Conservation (phyloP, 1,140 invertebrate genomes). For the Chrysomallon squamiferum region DNA sequence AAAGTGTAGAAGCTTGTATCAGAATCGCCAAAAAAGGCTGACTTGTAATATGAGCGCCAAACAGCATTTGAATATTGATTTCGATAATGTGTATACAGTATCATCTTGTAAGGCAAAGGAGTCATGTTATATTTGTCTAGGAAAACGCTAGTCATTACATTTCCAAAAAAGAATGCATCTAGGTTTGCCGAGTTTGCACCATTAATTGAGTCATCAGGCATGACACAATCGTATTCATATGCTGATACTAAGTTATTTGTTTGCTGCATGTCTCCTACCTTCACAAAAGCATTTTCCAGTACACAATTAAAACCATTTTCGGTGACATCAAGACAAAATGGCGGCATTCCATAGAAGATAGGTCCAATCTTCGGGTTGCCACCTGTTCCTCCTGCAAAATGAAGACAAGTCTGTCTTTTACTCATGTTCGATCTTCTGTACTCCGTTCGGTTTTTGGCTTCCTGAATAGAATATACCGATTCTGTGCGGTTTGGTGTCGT, state of each 20-base stretch:
- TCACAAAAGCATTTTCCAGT: slow-evolving; percentile 1
- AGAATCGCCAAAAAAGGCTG: slow-evolving; percentile 30
- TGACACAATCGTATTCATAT: no score
- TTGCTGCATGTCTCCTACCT: slow-evolving; percentile 10
- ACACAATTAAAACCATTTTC: background rate
- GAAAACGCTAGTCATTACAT: slow-evolving; percentile 25
- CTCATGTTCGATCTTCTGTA: no score
- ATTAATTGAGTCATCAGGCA: slow-evolving; percentile 22
- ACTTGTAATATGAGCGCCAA: slow-evolving; percentile 12
- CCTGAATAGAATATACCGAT: no score
- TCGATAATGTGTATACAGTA: slow-evolving; percentile 34
- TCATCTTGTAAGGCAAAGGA: slow-evolving; percentile 7
- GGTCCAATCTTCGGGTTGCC: slow-evolving; percentile 10
- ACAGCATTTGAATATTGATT: slow-evolving; percentile 14
- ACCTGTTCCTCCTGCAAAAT: slow-evolving; percentile 1
- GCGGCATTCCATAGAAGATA: slow-evolving; percentile 2
- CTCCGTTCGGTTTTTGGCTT: no score
- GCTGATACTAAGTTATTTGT: background rate
- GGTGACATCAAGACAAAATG: background rate
- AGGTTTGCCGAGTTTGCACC: slow-evolving; percentile 31
- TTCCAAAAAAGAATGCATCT: slow-evolving; percentile 31
- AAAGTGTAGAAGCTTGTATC: slow-evolving; percentile 19
- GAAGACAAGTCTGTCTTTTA: no score
- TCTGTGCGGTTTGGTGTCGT: no score
- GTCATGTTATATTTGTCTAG: slow-evolving; percentile 17